Base-by-base conservation (phyloP, 2,113 vertebrate genomes). In the Leptosomus discolor region DNA sequence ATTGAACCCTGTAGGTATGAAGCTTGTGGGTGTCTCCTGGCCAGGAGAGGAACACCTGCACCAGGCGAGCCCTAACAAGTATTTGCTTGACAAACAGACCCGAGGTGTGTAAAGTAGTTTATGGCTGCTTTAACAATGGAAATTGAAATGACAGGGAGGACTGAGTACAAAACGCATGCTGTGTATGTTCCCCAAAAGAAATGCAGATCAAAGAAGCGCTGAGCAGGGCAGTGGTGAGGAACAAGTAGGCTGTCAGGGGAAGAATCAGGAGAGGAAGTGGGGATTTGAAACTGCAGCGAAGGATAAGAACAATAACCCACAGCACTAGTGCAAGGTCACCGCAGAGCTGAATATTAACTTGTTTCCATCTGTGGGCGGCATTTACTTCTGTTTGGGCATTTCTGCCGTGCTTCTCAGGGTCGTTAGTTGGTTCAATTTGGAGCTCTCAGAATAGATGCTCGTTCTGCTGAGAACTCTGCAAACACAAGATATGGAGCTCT, bases 401-500 rank as follows among this genome's bases (percentile, higher is more conserved):
- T 88, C 43, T 92, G 57, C 61, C 79, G 5, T n/a, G 30, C 57
- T 78, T 68, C 19, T 51, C 61, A 78, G 36, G 30, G 39, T 48
- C 70, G 63, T 84, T 69, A 57, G 57, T 53, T 48, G 88, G 68
- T 85, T 79, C 20, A 56, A 7, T 56, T 80, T 80, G 43, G 29
- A 82, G 29, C 39, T 56, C 65, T 64, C n/a, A n/a, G 82, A 79
- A 73, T 11, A 51, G 70, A 36, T 19, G 30, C 39, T 54, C 18
- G 5, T 80, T 88, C 79, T 83, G 6, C 34, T 93, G 53, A 18
- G 43, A 58, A 36, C 61, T 79, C 78, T 68, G 45, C 23, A 65
- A 34, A 73, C n/a, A 32, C 0, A 0, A 30, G 34, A 14, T 58
- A 29, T 39, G 34, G 32, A 58, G 2, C 36, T 69, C 3, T 11